Base-by-base conservation (phyloP, 2,113 vertebrate genomes). In the Rhabdornis inornatus region DNA sequence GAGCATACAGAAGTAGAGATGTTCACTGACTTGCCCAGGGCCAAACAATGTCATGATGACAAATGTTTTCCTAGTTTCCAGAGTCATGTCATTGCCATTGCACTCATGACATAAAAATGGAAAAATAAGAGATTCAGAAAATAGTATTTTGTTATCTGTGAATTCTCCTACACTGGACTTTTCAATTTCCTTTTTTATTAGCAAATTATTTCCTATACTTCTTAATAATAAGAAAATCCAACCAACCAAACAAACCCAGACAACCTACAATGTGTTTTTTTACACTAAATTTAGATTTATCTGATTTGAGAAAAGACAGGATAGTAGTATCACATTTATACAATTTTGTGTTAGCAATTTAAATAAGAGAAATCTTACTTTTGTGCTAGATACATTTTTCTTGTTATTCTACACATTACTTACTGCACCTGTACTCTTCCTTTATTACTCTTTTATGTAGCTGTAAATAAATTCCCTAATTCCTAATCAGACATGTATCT, bases 171-270 rank as follows among this genome's bases (percentile, higher is more conserved):
- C 17, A 23, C 4, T 35, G 9, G 20, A 59, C 11, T 63, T 83
- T 71, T 81, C 17, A 81, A n/a, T 28, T 80, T 59, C 16, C 8
- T 52, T 70, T 90, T 71, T 66, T 31, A 55, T 59, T 68, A 71
- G 19, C 2, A 53, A 78, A 50, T 33, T 72, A 52, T 74, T 81
- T 12, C 2, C 15, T 33, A 3, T 70, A 19, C 4, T 68, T 78
- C 15, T 30, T 50, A 59, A 35, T 44, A 40, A 45, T 8, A 39
- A 70, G 55, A 49, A 47, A 69, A 10, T 25, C 6, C 47, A 49
- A 61, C 2, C 4, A 65, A 31, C 0, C 11, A 49, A 61, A 0
- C 5, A 35, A 55, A 10, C 1, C 0, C 2, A 44, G 50, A 37
- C 7, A 44, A 44, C 4, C 14, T 72, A 33, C 9, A 80, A 65